phyloP scores from a whole-genome alignment of 2,888 invertebrate species.

The Cylindroiulus punctatus region DNA sequence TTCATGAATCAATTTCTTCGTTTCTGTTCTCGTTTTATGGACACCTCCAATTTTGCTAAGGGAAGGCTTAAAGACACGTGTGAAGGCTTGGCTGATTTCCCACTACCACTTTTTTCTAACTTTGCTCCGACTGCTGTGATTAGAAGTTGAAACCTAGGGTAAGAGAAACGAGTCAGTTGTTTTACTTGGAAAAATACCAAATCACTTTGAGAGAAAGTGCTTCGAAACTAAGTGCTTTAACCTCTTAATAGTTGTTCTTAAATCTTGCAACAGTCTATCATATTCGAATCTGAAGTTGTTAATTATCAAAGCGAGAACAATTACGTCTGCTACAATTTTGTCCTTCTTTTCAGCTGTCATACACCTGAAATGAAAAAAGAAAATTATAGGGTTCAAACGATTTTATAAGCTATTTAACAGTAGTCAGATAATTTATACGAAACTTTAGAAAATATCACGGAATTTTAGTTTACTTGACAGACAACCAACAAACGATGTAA shows the following conservation, averaged over 20 bases:
- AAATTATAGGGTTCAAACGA: neutral
- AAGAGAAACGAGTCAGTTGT: neutral
- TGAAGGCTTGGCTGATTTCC: neutral
- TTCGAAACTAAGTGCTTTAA: neutral
- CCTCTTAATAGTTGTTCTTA: conserved; percentile 19
- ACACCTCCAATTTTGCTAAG: neutral
- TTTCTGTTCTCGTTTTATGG: neutral
- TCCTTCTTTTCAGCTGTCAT: conserved; percentile 5
- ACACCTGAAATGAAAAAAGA: conserved; percentile 2
- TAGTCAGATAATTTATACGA: no score
- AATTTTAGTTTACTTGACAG: no score
- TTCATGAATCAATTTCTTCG: neutral
- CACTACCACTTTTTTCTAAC: neutral
- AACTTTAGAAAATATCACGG: no score
- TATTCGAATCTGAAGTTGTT: neutral
- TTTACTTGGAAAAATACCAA: neutral
- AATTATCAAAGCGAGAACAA: conserved; percentile 21
- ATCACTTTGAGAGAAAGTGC: neutral
- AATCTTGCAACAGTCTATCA: conserved; percentile 16
- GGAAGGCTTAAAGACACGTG: neutral
- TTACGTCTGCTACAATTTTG: conserved; percentile 21
- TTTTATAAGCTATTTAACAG: neutral
- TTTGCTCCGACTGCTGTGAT: conserved; percentile 32
- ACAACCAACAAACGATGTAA: neutral
- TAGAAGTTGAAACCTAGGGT: conserved; percentile 25